Evolutionary conservation across 2,113 vertebrate genomes (phyloP).

Genomic region (Plectropomus leopardus): DNA sequence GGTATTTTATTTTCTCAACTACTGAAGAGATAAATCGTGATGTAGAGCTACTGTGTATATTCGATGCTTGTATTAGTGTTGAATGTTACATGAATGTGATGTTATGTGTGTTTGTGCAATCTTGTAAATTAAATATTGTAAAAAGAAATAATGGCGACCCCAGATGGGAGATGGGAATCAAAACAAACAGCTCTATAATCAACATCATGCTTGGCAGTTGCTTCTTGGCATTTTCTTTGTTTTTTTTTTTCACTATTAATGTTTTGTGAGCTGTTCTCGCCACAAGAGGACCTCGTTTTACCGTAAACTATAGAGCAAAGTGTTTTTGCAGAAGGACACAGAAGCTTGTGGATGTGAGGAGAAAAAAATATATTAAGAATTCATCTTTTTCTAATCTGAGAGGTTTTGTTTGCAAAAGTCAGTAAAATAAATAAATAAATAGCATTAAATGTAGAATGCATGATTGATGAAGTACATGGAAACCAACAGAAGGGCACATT

Average conservation of each 20-base stretch:
- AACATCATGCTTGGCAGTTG: too few species aligned
- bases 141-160: too few species aligned
- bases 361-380: neutral
- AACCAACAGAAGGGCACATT: neutral
- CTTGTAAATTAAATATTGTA: too few species aligned
- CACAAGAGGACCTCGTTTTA: slow-evolving; percentile 9
- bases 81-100: too few species aligned
- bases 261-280: neutral
- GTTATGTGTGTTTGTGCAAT: too few species aligned
- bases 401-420: neutral
- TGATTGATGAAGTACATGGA: neutral
- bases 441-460: neutral
- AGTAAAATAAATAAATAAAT: neutral
- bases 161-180: too few species aligned
- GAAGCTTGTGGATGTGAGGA: neutral
- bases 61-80: too few species aligned
- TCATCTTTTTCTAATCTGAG: neutral
- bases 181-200: too few species aligned
- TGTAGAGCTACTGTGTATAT: too few species aligned
- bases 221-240: neutral
- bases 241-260: neutral
- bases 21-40: too few species aligned
- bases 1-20: too few species aligned
- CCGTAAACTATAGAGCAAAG: neutral
- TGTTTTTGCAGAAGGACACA: neutral